Conservation (phyloP, 2,888 invertebrate species). For the Sepioteuthis lessoniana region DNA sequence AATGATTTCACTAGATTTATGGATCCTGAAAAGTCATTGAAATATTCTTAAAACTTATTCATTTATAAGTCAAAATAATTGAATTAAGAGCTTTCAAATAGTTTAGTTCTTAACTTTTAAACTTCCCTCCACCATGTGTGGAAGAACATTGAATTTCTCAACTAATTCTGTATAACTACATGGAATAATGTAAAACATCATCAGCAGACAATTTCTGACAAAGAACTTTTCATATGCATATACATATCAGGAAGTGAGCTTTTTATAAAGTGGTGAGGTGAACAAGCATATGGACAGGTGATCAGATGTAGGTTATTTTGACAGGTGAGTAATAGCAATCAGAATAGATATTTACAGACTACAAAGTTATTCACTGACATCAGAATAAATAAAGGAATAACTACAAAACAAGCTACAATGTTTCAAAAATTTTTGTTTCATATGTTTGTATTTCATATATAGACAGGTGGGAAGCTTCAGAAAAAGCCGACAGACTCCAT, state of each 20-base stretch:
- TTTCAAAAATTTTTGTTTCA: neutral
- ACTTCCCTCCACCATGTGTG: too few relatives aligned
- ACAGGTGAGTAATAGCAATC: neutral
- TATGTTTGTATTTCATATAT: neutral
- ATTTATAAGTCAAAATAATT: too few relatives aligned
- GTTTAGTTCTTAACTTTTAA: too few relatives aligned
- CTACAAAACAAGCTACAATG: neutral
- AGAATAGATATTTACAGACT: neutral
- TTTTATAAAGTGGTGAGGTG: neutral
- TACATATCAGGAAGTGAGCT: neutral
- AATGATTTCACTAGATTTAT: too few relatives aligned
- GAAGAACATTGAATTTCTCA: too few relatives aligned
- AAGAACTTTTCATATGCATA: neutral
- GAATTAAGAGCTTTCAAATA: too few relatives aligned
- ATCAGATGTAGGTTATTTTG: constrained; percentile 2
- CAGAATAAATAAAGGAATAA: neutral
- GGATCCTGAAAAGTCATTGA: too few relatives aligned
- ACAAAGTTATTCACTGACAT: neutral
- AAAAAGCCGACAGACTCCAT: neutral
- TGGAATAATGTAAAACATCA: neutral
- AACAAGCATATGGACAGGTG: neutral
- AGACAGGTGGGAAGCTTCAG: neutral
- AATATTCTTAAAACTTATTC: too few relatives aligned
- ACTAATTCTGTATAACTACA: too few relatives aligned
- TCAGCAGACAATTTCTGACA: neutral